Base-by-base conservation (phyloP, 2,888 invertebrate genomes). In the Nomada hirtipes region DNA sequence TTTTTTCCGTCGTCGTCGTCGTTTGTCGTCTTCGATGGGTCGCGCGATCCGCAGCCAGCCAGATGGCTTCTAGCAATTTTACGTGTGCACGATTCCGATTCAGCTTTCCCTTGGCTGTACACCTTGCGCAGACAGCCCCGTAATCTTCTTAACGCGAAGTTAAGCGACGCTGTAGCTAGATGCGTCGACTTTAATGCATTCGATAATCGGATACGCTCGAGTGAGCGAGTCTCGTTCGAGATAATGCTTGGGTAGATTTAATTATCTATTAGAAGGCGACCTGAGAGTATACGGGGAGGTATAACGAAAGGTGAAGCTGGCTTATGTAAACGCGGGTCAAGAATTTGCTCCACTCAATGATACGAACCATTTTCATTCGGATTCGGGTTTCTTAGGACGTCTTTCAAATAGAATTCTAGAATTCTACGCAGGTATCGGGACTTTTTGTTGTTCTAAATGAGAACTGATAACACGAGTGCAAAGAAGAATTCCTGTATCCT, bases 71-170 rank as follows among this genome's bases (percentile, higher is more conserved):
- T 72, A 87, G 64, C 86, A 83, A 86, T 86, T 87, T 86, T 85
- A 80, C 80, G 86, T 76, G 82, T 82, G 86, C 74, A 78, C 82
- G 52, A 50, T n/a, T 68, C 50, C 75, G 61, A 63, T 67, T 80
- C 71, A 65, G 63, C 75, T 44, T 60, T 47, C 59, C 26, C 80
- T 47, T 52, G 61, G 20, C 55, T 23, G 68, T 42, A 52, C 68
- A 71, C 76, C 71, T 57, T 57, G 64, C 60, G 52, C 42, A 60
- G 70, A 64, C 64, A 68, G 29, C 70, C 64, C 80, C 65, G 75
- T 86, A 86, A 86, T 86, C 87, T 87, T 83, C 86, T 86, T 86
- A 86, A 87, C 86, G 78, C 67, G 69, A 86, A 86, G 87, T 86
- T 86, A 87, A 86, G 87, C 87, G 87, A 75, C 63, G 76, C 52